Evolutionary conservation across 1,140 invertebrate genomes (phyloP).

Genomic region (Maconellicoccus hirsutus): DNA sequence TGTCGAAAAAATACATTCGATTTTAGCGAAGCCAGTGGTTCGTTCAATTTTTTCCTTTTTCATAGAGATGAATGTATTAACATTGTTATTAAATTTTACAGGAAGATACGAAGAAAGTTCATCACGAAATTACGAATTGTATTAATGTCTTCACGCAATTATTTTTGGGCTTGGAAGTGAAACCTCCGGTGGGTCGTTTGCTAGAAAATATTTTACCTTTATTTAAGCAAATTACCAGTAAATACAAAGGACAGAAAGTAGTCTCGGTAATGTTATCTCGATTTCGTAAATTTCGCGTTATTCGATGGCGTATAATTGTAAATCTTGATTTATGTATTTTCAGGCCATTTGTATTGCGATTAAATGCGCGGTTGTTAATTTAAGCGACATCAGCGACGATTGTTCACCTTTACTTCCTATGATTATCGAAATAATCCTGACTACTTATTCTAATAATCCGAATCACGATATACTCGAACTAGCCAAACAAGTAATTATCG

Average conservation of each 20-base stretch:
- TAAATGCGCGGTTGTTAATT: neutral
- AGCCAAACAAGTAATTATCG: conserved; percentile 9
- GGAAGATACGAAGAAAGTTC: neutral
- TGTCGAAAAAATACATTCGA: neutral
- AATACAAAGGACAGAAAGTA: neutral
- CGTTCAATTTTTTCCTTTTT: neutral
- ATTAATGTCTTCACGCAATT: neutral
- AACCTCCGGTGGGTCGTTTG: neutral
- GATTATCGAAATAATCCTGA: neutral
- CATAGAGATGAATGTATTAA: neutral
- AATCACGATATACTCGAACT: neutral
- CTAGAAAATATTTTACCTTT: neutral
- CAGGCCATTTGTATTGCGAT: neutral
- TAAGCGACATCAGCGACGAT: neutral
- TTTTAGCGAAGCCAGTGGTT: neutral
- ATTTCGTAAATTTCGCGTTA: neutral
- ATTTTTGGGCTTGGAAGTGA: neutral
- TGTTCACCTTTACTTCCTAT: neutral
- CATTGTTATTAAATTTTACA: neutral
- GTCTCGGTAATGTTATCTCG: neutral
- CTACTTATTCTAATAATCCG: conserved; percentile 1
- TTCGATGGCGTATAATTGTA: too few relatives aligned
- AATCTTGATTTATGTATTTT: too few relatives aligned
- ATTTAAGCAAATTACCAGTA: neutral
- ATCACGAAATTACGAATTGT: neutral